Evolutionary conservation across 2,888 invertebrate genomes (phyloP).

Genomic region (Carabus problematicus): DNA sequence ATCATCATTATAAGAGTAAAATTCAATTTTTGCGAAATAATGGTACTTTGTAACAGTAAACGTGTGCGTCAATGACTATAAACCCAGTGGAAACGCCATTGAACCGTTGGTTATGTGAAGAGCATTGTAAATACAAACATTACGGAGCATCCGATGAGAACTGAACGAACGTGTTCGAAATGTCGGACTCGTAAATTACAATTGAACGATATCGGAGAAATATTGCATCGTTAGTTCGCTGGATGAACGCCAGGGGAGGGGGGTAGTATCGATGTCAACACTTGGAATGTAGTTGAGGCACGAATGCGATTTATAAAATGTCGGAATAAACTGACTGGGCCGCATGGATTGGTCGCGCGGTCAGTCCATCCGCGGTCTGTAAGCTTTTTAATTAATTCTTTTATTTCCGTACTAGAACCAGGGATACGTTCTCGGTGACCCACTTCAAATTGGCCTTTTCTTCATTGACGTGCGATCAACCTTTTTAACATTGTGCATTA

Average conservation of each 20-base stretch:
- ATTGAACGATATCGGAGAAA: constrained; percentile 32
- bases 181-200: constrained; percentile 24
- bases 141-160: constrained; percentile 19
- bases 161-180: constrained; percentile 9
- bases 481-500: no score
- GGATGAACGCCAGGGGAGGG: constrained; percentile 3
- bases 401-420: constrained; percentile 6
- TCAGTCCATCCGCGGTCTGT: not conserved
- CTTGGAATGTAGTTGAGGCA: constrained; percentile 21
- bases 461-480: not conserved
- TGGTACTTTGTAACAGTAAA: constrained; percentile 3
- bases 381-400: constrained; percentile 31
- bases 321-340: constrained; percentile 9
- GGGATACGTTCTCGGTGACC: constrained; percentile 2
- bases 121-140: constrained; percentile 32
- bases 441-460: not conserved
- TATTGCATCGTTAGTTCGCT: constrained; percentile 28
- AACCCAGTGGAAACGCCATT: constrained; percentile 11
- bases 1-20: no score
- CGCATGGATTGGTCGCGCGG: not conserved
- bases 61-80: constrained; percentile 20
- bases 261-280: constrained; percentile 18
- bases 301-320: constrained; percentile 28
- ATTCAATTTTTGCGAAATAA: no score
- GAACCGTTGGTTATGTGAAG: constrained; percentile 30